Base-by-base conservation (phyloP, 2,797 vertebrate species). In the Halcyon badia region DNA sequence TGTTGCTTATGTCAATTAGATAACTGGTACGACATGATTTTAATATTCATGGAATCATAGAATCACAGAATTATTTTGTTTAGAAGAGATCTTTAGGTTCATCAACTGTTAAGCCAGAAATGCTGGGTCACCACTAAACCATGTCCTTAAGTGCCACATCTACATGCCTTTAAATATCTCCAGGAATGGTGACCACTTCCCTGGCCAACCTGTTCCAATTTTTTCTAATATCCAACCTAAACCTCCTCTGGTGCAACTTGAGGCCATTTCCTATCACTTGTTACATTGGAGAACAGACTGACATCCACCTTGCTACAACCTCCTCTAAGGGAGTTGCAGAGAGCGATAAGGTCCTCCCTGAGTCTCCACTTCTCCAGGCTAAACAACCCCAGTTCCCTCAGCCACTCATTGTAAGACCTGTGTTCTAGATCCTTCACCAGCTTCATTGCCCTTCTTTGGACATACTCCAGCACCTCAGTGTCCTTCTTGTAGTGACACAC, bases 21-120 rank as follows among this genome's bases (percentile, higher is more conserved):
- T 93, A 79, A 87, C 31, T 92, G 14, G 12, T 70, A 81, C 92
- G 79, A 91, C 82, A 75, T 72, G 25, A 87, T 96, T 97, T 97
- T 95, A 96, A 30, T 54, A 54, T 54, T 54, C 17, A 54, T 31
- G 17, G 52, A 30, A 52, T 54, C 52, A 54, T 31, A 46, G 20
- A 48, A 48, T 48, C 22, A 48, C 46, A 56, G 11, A 56, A 56
- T 56, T 19, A 21, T 56, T 56, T 56, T 56, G 54, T 10, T 56
- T 56, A 11, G 31, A 56, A n/a, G 54, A 31, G 30, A n/a, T 18
- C 19, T 56, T 56, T 31, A n/a, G 30, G 54, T 11, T 56, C 54
- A 56, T 56, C 31, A n/a, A 8, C 54, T n/a, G 28, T 56, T 56
- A 56, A 56, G 30, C 30, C 52, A 54, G 52, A 31, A 56, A 31